Percentiles rank a stretch among this genome's conserved stretches.
These are phyloP conservation scores for Orthosia incerta DNA, from an alignment of 2,888 invertebrate genomes.

Conservation along the genomic window DNA sequence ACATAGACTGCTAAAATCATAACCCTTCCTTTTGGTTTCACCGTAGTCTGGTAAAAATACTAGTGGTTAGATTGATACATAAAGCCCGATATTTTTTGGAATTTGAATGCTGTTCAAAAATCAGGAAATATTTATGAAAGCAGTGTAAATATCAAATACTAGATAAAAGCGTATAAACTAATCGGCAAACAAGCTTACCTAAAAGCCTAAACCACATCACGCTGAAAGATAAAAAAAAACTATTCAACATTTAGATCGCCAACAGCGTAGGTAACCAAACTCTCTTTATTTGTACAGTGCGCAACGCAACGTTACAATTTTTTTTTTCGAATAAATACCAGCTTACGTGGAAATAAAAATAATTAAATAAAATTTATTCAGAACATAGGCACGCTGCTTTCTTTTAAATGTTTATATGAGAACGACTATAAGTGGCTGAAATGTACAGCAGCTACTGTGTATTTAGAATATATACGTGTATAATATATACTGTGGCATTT, in stretches of 20 bases:
- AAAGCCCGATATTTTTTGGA: too few species aligned
- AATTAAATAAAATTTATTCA: slow-evolving; percentile 55
- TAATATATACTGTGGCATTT: too few species aligned
- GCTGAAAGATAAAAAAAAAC: slow-evolving; percentile 11
- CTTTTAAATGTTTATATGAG: neutral
- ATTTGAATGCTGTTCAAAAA: too few species aligned
- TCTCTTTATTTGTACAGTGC: slow-evolving; percentile 44
- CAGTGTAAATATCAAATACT: neutral
- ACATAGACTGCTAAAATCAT: too few species aligned
- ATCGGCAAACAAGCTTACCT: neutral
- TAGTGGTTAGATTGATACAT: too few species aligned
- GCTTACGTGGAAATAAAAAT: slow-evolving; percentile 58
- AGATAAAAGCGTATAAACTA: neutral
- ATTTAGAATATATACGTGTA: too few species aligned
- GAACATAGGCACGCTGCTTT: slow-evolving; percentile 35
- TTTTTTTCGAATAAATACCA: slow-evolving; percentile 57
- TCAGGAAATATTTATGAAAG: neutral
- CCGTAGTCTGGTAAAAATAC: too few species aligned
- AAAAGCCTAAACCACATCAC: slow-evolving; percentile 13
- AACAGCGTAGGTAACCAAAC: slow-evolving; percentile 47
- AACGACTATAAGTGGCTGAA: too few species aligned
- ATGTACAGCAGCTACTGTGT: too few species aligned
- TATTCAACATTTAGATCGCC: slow-evolving; percentile 45
- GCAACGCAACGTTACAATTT: slow-evolving; percentile 47
- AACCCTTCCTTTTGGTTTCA: too few species aligned